These are phyloP conservation scores for Fistularia commersonii DNA, from an alignment of 2,797 vertebrate genomes.

Conservation along the genomic window DNA sequence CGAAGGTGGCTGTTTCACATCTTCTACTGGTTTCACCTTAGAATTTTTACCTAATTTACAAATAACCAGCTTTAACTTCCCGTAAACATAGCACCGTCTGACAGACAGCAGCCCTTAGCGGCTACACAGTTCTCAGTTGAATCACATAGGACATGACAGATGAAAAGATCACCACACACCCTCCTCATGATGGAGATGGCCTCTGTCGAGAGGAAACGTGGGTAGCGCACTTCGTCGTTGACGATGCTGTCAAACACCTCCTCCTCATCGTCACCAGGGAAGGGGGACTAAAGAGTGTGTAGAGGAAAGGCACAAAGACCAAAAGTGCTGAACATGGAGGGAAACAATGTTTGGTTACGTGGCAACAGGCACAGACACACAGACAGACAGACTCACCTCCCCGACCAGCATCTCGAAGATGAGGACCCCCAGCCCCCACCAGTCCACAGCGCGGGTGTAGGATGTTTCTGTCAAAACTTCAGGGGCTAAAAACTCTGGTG, in stretches of 20 bases:
- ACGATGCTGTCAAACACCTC: slow-evolving; percentile 99
- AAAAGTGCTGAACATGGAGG: neutral
- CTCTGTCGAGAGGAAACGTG: slow-evolving; percentile 94
- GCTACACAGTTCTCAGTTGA: neutral
- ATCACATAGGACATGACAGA: neutral
- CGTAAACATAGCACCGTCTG: neutral
- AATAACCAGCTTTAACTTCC: too few species aligned
- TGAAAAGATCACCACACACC: slow-evolving; percentile 69
- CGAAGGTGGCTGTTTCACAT: too few species aligned
- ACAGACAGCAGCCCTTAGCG: neutral
- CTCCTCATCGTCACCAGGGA: slow-evolving; percentile 97
- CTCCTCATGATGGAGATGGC: slow-evolving; percentile 99
- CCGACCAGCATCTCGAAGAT: slow-evolving; percentile 99
- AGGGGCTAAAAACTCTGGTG: slow-evolving; percentile 96
- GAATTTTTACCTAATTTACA: neutral
- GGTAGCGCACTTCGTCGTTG: slow-evolving; percentile 98
- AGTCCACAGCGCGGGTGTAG: slow-evolving; percentile 96
- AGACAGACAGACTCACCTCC: slow-evolving; percentile 79
- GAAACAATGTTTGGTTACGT: too few species aligned
- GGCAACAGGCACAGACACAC: too few species aligned
- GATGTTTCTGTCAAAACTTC: slow-evolving; percentile 98
- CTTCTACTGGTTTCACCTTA: too few species aligned
- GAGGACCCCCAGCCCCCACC: slow-evolving; percentile 98
- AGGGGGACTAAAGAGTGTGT: slow-evolving; percentile 82
- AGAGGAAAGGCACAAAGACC: neutral